Evolutionary conservation across 2,113 vertebrate species (phyloP).

Genomic region (Panurus biarmicus): DNA sequence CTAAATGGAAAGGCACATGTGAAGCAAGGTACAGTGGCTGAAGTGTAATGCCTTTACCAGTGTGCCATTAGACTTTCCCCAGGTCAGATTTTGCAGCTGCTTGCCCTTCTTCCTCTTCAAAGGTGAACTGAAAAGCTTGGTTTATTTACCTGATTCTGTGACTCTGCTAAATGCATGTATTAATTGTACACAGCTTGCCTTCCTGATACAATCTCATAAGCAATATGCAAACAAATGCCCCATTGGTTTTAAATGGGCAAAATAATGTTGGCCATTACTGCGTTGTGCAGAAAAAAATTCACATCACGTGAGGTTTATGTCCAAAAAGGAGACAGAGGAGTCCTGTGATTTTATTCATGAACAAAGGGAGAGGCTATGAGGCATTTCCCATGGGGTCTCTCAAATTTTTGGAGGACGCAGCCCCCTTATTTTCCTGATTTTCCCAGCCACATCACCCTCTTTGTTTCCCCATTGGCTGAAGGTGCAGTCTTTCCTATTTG

Average conservation of each 20-base stretch:
- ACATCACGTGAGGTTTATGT: neutral
- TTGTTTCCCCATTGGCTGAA: neutral
- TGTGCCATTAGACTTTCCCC: rapidly evolving
- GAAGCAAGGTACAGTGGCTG: neutral
- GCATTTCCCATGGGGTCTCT: neutral
- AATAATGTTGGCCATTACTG: neutral
- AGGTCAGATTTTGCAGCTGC: neutral
- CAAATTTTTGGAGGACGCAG: neutral
- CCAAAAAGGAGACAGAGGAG: neutral
- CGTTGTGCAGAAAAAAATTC: neutral
- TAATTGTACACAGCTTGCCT: neutral
- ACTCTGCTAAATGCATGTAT: neutral
- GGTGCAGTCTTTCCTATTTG: too few species aligned
- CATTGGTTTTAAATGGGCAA: neutral
- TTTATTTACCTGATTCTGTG: neutral
- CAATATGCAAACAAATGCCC: neutral
- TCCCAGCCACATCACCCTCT: neutral
- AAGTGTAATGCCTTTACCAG: neutral
- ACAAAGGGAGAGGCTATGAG: neutral
- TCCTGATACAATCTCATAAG: neutral
- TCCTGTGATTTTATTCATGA: neutral
- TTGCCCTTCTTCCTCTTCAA: neutral
- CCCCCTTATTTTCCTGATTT: neutral
- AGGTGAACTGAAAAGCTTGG: neutral
- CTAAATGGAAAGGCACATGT: rapidly evolving